A percentile compares a stretch with the other conserved stretches of the same genome.
Evolutionary conservation across 1,140 invertebrate genomes (phyloP).

Genomic region (Drosophila busckii): DNA sequence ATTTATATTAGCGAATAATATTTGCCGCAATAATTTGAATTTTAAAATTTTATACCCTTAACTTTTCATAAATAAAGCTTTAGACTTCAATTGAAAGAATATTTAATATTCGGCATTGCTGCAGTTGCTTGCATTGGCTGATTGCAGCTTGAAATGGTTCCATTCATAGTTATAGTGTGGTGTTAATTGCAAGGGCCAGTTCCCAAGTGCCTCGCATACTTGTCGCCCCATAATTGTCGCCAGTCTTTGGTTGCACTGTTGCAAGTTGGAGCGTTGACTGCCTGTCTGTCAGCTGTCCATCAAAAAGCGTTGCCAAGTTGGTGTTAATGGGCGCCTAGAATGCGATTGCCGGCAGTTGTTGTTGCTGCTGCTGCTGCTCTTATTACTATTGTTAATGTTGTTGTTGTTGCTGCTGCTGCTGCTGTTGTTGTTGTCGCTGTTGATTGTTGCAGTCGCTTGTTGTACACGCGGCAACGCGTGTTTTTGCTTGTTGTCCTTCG

Average conservation of each 20-base stretch:
- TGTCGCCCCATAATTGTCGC: constrained; percentile 71
- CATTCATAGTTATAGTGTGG: constrained; percentile 61
- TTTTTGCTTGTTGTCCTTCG: constrained; percentile 75
- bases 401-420: neutral
- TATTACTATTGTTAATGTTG: neutral
- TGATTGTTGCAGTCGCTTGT: constrained; percentile 31
- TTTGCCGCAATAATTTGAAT: no score
- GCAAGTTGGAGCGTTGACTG: constrained; percentile 53
- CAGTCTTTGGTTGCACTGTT: constrained; percentile 13
- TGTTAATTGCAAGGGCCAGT: constrained; percentile 61
- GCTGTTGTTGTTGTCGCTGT: neutral
- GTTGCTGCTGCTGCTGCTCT: constrained; percentile 17
- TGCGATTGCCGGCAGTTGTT: constrained; percentile 29
- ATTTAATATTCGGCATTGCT: neutral
- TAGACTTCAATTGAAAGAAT: neutral
- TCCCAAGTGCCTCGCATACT: constrained; percentile 72
- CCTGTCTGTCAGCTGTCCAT: constrained; percentile 73
- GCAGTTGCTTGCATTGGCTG: neutral
- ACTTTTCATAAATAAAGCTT: no score
- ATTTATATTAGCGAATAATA: no score
- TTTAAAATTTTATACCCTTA: no score
- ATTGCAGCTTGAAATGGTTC: constrained; percentile 7
- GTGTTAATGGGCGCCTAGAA: constrained; percentile 75
- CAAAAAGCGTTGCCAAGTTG: constrained; percentile 72
- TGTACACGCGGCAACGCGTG: constrained; percentile 64